Conservation (phyloP, 2,888 invertebrate species). For the Willowsia nigromaculata region DNA sequence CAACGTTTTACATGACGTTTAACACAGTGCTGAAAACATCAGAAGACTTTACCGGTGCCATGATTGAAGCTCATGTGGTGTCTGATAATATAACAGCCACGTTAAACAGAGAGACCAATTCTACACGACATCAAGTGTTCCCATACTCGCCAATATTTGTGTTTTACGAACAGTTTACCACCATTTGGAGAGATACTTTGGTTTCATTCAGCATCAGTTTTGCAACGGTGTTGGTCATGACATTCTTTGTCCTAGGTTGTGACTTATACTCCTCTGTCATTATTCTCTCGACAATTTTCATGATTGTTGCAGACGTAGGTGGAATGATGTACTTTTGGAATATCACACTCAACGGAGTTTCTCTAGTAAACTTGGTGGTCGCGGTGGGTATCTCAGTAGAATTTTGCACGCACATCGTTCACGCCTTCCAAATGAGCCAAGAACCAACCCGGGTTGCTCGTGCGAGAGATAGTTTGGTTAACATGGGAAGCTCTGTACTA, state of each 20-base stretch:
- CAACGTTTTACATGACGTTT: conserved; percentile 94
- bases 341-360: conserved; percentile 94
- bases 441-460: conserved; percentile 87
- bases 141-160: conserved; percentile 89
- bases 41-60: conserved; percentile 90
- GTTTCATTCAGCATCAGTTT: conserved; percentile 93
- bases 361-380: conserved; percentile 98
- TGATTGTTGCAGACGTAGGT: conserved; percentile 91
- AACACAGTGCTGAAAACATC: conserved; percentile 90
- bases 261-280: conserved; percentile 89
- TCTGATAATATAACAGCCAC: conserved; percentile 88
- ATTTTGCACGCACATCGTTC: conserved; percentile 98
- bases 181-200: conserved; percentile 91
- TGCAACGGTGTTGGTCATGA: conserved; percentile 95
- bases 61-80: conserved; percentile 88
- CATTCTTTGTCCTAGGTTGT: conserved; percentile 94
- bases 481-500: conserved; percentile 97
- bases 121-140: conserved; percentile 84
- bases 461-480: conserved; percentile 90
- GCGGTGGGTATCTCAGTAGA: conserved; percentile 98
- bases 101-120: conserved; percentile 83
- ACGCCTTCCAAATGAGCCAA: conserved; percentile 91
- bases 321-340: conserved; percentile 96
- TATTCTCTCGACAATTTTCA: conserved; percentile 86
- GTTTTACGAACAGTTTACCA: conserved; percentile 97